These are phyloP conservation scores for Penaeus japonicus DNA, from an alignment of 1,140 invertebrate species.

Conservation along the genomic window DNA sequence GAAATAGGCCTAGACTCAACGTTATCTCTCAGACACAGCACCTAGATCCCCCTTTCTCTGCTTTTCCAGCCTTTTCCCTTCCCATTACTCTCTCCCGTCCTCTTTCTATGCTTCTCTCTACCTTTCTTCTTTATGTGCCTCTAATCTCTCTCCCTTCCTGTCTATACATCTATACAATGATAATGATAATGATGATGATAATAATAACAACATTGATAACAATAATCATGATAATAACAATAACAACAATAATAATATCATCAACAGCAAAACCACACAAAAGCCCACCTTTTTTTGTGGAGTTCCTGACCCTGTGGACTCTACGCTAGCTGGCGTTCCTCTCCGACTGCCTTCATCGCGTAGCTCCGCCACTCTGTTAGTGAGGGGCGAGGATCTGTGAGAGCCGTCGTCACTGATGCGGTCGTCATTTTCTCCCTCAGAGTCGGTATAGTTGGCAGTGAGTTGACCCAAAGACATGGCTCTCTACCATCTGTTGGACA, in stretches of 20 bases:
- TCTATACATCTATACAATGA: no score
- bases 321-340: slow-evolving; percentile 20
- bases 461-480: slow-evolving; percentile 39
- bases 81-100: no score
- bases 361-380: slow-evolving; percentile 25
- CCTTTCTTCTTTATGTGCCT: no score
- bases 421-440: slow-evolving; percentile 60
- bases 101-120: no score
- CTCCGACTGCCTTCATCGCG: slow-evolving; percentile 41
- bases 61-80: no score
- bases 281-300: slow-evolving; percentile 44
- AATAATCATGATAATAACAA: no score
- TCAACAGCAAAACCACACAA: neutral
- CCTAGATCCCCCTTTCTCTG: no score
- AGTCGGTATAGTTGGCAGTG: slow-evolving; percentile 53
- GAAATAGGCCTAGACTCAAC: neutral
- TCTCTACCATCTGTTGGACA: neutral
- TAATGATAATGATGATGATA: no score
- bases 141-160: no score
- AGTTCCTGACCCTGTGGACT: slow-evolving; percentile 27
- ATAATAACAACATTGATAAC: no score
- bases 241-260: neutral
- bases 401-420: slow-evolving; percentile 45
- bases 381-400: slow-evolving; percentile 16
- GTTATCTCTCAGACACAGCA: neutral